Evolutionary conservation across 2,888 invertebrate genomes (phyloP).

Genomic region (Apotomis capreana): DNA sequence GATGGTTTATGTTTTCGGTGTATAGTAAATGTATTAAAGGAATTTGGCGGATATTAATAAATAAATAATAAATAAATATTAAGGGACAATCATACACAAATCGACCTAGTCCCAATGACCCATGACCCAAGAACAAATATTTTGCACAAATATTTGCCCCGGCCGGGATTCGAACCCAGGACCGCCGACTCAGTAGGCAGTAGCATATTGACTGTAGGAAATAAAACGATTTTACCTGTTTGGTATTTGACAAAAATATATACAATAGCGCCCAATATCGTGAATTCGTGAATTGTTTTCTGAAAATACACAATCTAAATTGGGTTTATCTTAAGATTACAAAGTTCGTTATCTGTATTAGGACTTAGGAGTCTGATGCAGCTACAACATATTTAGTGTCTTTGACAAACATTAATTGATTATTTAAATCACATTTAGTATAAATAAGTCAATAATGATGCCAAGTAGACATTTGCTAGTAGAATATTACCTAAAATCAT

Average conservation of each 20-base stretch:
- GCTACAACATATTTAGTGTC: neutral
- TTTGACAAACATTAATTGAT: neutral
- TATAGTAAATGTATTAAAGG: neutral
- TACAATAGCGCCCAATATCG: neutral
- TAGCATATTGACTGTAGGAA: neutral
- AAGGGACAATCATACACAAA: too few species aligned
- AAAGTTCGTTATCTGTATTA: slow-evolving; percentile 8
- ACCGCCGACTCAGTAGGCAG: too few species aligned
- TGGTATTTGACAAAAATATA: too few species aligned
- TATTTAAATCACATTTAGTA: neutral
- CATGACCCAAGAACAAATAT: too few species aligned
- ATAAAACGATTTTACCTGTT: slow-evolving; percentile 10
- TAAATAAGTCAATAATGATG: neutral
- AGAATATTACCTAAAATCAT: too few species aligned
- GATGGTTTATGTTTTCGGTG: slow-evolving; percentile 8
- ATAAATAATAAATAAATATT: too few species aligned
- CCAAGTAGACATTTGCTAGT: neutral
- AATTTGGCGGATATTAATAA: too few species aligned
- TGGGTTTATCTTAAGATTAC: slow-evolving; percentile 7
- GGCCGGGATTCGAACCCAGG: too few species aligned
- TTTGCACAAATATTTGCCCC: too few species aligned
- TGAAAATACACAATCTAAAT: slow-evolving; percentile 4
- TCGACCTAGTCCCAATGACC: too few species aligned
- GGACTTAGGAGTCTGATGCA: neutral
- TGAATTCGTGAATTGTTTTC: neutral